These are phyloP conservation scores for Dolichomitus sp. DNA, from an alignment of 2,888 invertebrate genomes.

Conservation along the genomic window DNA sequence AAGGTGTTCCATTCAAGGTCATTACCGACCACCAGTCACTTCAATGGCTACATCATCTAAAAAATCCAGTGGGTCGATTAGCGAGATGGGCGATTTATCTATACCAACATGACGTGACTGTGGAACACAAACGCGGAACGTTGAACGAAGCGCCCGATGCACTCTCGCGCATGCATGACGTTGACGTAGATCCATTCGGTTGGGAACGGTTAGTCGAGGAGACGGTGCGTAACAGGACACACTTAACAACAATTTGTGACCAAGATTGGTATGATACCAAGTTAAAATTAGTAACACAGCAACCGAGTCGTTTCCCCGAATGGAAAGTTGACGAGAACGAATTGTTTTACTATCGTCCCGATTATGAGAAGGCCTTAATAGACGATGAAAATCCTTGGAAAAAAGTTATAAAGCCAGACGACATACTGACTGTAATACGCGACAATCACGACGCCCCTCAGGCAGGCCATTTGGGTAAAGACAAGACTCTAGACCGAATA, in stretches of 20 bases:
- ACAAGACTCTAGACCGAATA: neutral
- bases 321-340: neutral
- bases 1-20: no score
- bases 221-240: no score
- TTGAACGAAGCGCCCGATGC: neutral
- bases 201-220: neutral
- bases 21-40: no score
- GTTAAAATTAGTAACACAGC: no score
- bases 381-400: neutral
- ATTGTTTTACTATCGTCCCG: slow-evolving; percentile 40
- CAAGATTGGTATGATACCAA: neutral
- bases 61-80: no score
- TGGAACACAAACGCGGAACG: neutral
- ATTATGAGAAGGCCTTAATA: slow-evolving; percentile 23
- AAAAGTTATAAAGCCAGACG: no score
- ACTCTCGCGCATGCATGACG: neutral
- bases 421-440: no score
- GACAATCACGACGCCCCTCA: no score
- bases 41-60: no score
- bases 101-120: neutral
- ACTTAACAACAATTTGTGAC: neutral
- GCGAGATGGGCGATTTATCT: neutral
- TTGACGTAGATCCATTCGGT: neutral
- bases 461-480: neutral
- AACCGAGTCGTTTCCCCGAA: no score